phyloP scores from a whole-genome alignment of 2,888 invertebrate species.

The Odiellus spinosus region DNA sequence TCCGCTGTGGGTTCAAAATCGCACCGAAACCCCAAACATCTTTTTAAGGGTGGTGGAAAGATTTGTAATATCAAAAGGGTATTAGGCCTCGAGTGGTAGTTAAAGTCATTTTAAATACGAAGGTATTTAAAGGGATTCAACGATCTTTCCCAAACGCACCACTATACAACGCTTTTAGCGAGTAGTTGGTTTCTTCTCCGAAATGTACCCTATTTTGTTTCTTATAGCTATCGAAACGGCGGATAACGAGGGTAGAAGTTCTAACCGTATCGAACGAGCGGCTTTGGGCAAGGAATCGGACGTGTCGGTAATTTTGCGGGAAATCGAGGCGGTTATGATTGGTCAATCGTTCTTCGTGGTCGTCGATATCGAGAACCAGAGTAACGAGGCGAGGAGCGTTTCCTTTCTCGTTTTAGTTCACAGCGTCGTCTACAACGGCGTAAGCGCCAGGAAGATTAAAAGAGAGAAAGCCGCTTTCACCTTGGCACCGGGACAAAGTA shows the following conservation, averaged over 20 bases:
- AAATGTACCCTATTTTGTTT: too few relatives aligned
- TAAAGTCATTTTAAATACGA: too few relatives aligned
- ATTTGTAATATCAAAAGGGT: too few relatives aligned
- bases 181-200: too few relatives aligned
- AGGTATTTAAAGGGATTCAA: too few relatives aligned
- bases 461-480: constrained; percentile 47
- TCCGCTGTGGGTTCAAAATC: too few relatives aligned
- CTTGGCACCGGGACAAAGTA: constrained; percentile 44
- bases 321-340: constrained; percentile 46
- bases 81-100: too few relatives aligned
- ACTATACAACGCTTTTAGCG: too few relatives aligned
- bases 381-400: constrained; percentile 41
- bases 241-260: constrained; percentile 28
- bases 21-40: too few relatives aligned
- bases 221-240: constrained; percentile 49
- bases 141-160: too few relatives aligned
- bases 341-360: constrained; percentile 49
- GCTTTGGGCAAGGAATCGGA: constrained; percentile 29
- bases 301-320: constrained; percentile 38
- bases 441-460: constrained; percentile 50
- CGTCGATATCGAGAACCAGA: constrained; percentile 49
- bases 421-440: constrained; percentile 61
- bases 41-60: too few relatives aligned
- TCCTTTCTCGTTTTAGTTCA: constrained; percentile 45
- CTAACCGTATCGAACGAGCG: constrained; percentile 22